Conservation (phyloP, 2,113 vertebrate genomes). For the Entomyzon cyanotis region DNA sequence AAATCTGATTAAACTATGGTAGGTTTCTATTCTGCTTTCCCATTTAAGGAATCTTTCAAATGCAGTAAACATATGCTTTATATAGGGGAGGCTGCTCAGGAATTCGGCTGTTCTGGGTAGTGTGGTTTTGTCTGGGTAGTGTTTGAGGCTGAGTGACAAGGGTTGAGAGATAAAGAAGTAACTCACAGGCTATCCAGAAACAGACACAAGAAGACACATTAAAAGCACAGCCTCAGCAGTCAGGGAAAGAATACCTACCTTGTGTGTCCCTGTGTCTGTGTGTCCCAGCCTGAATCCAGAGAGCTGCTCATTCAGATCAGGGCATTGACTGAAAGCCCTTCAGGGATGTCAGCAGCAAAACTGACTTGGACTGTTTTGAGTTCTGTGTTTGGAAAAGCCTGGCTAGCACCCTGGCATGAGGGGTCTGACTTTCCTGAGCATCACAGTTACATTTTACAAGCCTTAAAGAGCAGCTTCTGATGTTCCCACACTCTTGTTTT, state of each 20-base stretch:
- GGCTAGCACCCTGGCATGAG: background rate
- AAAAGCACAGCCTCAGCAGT: background rate
- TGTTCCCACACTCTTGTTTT: background rate
- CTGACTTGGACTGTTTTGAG: background rate
- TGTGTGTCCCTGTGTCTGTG: background rate
- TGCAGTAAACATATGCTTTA: background rate
- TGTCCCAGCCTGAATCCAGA: background rate
- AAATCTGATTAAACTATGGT: background rate
- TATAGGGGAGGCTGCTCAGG: constrained; percentile 1
- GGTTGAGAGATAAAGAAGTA: background rate
- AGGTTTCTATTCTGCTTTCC: constrained; percentile 9
- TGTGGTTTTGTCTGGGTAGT: background rate
- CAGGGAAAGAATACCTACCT: fast-evolving
- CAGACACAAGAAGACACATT: background rate
- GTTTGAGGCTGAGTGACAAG: background rate
- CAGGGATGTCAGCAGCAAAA: background rate
- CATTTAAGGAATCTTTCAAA: constrained; percentile 38
- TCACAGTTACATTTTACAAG: background rate
- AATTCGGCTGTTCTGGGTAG: background rate
- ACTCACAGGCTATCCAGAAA: background rate
- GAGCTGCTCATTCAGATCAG: background rate
- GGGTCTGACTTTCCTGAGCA: background rate
- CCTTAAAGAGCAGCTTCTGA: background rate
- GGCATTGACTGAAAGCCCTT: background rate
- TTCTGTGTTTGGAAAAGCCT: background rate